Base-by-base conservation (phyloP, 2,888 invertebrate species). In the Altica lythri region DNA sequence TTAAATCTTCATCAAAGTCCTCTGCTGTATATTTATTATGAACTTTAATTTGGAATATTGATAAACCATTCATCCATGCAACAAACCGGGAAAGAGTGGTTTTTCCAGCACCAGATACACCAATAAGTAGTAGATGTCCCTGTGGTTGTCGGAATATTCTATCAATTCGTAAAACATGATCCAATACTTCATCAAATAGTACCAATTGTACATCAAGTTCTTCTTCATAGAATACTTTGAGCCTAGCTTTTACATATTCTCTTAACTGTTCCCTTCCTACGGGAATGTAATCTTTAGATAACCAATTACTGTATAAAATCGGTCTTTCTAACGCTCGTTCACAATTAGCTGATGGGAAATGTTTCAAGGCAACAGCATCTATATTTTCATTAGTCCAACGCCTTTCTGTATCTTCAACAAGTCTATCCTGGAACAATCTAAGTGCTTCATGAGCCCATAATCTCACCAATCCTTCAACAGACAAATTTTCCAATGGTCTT, bases 1-100 rank as follows among this genome's bases (percentile, higher is more conserved):
- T 86, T 59, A 99, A 80, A 77, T 99, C 99, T 77, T 99, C 99
- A 78, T 99, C 99, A 76, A 99, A 99, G 78, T 99, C 98, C 68
- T 92, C 93, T 13, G 94, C 95, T 1, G 95, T 95, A 77, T 99
- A 99, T 79, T 98, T 98, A 77, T 99, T 99, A 80, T 99, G 99
- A 9, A 95, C 92, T 82, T 97, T 96, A 65, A 99, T 97, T 82
- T 99, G 98, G 86, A 98, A 99, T 55, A 99, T 96, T 64, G 93
- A 94, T 27, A 99, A 83, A 4, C 99, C 99, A 76, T 99, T 99
- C 92, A 99, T 95, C 97, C 99, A 99, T 42, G 99, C 99, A 22
- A 99, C 99, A 77, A 99, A 99, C 63, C 99, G 85, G 17, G 98
- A 98, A 65, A 99, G 84, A 6, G 99, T 99, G 1, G 99, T 99